Evolutionary conservation across 2,888 invertebrate genomes (phyloP).

Genomic region (Ennomos erosarius): DNA sequence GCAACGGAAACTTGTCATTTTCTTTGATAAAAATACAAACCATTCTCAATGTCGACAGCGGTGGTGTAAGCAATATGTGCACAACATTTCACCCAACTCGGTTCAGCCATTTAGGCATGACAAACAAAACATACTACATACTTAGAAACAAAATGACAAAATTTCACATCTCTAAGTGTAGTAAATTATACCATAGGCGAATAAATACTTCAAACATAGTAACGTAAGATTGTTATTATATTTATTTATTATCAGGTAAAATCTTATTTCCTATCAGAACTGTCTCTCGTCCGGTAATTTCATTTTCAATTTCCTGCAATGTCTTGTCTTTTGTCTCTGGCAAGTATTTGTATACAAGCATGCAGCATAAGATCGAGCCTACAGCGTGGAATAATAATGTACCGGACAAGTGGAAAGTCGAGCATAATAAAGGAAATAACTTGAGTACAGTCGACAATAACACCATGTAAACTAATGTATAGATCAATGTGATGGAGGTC

Average conservation of each 20-base stretch:
- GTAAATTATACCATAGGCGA: too few species aligned
- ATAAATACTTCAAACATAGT: too few species aligned
- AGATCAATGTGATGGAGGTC: slow-evolving; percentile 17
- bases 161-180: too few species aligned
- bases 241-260: not conserved
- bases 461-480: slow-evolving; percentile 24
- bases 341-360: slow-evolving; percentile 48
- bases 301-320: slow-evolving; percentile 47
- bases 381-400: slow-evolving; percentile 48
- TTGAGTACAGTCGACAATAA: slow-evolving; percentile 45
- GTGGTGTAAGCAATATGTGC: too few species aligned
- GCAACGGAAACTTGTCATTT: too few species aligned
- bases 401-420: slow-evolving; percentile 44
- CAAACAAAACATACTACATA: too few species aligned
- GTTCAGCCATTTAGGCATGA: too few species aligned
- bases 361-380: slow-evolving; percentile 19
- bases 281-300: not conserved
- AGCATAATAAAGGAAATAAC: slow-evolving; percentile 48
- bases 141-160: too few species aligned
- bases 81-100: too few species aligned
- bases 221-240: too few species aligned
- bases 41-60: too few species aligned
- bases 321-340: slow-evolving; percentile 63
- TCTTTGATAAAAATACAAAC: too few species aligned
- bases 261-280: not conserved